Percentiles rank a stretch among this genome's conserved stretches.
phyloP scores from a whole-genome alignment of 2,113 vertebrate species.

The Tragulus kanchil region DNA sequence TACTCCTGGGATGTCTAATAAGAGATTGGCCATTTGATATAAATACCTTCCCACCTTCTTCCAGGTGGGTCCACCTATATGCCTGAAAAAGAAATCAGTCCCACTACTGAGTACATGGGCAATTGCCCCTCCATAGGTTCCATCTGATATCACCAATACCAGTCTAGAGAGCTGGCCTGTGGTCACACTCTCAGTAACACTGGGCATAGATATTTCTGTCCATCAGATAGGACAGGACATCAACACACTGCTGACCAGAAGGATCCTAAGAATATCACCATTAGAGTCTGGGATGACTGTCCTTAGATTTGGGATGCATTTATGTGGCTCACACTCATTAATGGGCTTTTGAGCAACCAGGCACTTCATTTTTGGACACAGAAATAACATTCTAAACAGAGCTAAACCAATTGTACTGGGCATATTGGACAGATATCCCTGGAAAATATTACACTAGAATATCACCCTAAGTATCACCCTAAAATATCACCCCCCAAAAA shows the following conservation, averaged over 20 bases:
- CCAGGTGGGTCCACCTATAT: neutral
- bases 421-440: neutral
- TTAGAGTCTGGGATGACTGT: neutral
- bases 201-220: neutral
- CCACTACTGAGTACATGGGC: neutral
- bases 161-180: neutral
- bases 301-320: neutral
- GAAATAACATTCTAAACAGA: neutral
- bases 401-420: neutral
- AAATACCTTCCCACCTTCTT: neutral
- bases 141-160: neutral
- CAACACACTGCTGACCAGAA: neutral
- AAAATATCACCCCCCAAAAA: neutral
- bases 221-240: neutral
- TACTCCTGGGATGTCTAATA: neutral
- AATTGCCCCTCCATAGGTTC: too few relatives aligned
- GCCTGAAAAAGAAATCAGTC: neutral
- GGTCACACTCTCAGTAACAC: neutral
- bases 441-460: too few relatives aligned
- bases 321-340: neutral
- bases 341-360: neutral
- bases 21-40: neutral
- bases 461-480: neutral
- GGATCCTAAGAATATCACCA: neutral
- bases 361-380: neutral